Conservation (phyloP, 2,888 invertebrate genomes). For the Andrena fulva region DNA sequence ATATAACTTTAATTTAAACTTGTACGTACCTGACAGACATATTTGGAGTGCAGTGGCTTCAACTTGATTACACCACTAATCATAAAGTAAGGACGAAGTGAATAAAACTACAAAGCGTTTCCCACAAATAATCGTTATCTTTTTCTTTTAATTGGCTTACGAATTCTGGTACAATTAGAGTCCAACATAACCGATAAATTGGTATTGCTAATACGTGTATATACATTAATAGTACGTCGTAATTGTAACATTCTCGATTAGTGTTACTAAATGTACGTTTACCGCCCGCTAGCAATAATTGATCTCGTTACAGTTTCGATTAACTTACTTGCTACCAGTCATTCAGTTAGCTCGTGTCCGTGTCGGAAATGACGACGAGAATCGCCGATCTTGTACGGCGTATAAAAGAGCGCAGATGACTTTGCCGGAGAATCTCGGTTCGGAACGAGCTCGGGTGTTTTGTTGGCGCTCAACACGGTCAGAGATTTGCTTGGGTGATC, state of each 20-base stretch:
- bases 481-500: not conserved
- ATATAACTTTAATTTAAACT: too few relatives aligned
- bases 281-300: slow-evolving; percentile 73
- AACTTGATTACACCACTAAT: not conserved
- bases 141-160: slow-evolving; percentile 73
- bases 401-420: not conserved
- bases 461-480: too few relatives aligned
- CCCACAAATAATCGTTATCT: slow-evolving; percentile 74
- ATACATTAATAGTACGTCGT: slow-evolving; percentile 75
- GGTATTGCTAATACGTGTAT: slow-evolving; percentile 66
- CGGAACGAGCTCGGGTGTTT: not conserved
- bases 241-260: slow-evolving; percentile 73
- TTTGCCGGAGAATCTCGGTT: not conserved
- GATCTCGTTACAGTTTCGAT: slow-evolving; percentile 73
- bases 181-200: slow-evolving; percentile 75
- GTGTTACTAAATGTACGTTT: slow-evolving; percentile 68
- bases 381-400: not conserved
- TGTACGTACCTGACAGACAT: too few relatives aligned
- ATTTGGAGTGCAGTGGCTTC: not conserved
- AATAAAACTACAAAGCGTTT: slow-evolving; percentile 16
- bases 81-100: not conserved
- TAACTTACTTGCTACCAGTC: slow-evolving; percentile 74
- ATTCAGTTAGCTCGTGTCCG: slow-evolving; percentile 59
- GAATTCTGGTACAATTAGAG: slow-evolving; percentile 78
- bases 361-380: not conserved